phyloP scores from a whole-genome alignment of 2,797 vertebrate genomes.

The Trichosurus vulpecula region DNA sequence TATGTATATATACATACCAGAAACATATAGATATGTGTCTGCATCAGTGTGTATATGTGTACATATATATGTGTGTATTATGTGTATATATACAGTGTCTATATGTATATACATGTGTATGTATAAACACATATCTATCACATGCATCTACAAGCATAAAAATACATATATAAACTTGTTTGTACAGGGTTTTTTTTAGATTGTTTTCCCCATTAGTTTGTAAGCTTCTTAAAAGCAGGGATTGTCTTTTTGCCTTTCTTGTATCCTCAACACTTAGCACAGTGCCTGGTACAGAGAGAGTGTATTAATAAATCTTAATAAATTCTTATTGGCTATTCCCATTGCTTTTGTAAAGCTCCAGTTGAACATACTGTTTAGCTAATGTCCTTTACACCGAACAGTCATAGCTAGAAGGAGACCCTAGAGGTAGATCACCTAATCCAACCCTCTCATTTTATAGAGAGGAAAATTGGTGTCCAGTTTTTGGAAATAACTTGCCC shows the following conservation, averaged over 20 bases:
- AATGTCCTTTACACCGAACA: background rate
- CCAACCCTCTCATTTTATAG: background rate
- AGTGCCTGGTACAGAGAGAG: background rate
- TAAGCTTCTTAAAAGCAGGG: background rate
- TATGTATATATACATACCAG: too few species aligned
- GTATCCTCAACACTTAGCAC: background rate
- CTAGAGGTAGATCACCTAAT: background rate
- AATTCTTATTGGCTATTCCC: conserved; percentile 6
- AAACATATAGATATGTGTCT: too few species aligned
- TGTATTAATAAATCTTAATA: background rate
- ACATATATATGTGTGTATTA: too few species aligned
- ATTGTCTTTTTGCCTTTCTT: background rate
- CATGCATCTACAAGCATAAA: background rate
- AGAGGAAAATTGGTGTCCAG: background rate
- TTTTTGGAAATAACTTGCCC: background rate
- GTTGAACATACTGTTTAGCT: background rate
- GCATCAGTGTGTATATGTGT: too few species aligned
- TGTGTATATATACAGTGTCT: background rate
- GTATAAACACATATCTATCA: too few species aligned
- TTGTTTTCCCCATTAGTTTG: background rate
- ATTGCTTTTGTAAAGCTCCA: conserved; percentile 20
- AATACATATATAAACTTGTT: background rate
- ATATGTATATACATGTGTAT: too few species aligned
- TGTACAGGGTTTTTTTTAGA: background rate
- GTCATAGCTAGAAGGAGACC: background rate